Evolutionary conservation across 2,113 vertebrate genomes (phyloP), one percentile per base, ranked within the genome.

Genomic region (Ciconia boyciana): DNA sequence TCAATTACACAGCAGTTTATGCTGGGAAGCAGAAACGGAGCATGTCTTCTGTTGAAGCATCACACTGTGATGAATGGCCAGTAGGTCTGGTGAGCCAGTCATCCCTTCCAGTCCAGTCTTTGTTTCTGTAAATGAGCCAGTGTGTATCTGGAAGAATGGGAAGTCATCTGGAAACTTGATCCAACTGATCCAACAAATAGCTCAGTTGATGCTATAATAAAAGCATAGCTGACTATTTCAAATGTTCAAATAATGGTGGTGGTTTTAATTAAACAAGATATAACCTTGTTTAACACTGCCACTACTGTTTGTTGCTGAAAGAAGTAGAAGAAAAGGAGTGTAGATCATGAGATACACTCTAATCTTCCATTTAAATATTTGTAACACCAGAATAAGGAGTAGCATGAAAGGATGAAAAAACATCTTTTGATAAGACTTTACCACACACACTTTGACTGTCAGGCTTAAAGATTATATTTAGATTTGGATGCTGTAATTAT

Each of bases 51-150:
- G n/a, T 29, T 62, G 83, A 68, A 93, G 92, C 83, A 89, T 71
- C 95, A 84, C 0, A 9, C 90, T 90, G 77, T 87, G 90, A 83
- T 94, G 88, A 95, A 77, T 39, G 69, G 83, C 81, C 74, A 57
- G 68, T n/a, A 61, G 83, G 83, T 87, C 94, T 94, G 83, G 83
- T 84, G 80, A 96, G 77, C 65, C 80, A 75, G 72, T 80, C 31
- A 22, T 48, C 83, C 29, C 2, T 78, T 78, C 90, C 74, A 55
- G 71, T 26, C 48, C 0, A 0, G 72, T 51, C 77, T 96, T 90
- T 94, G 77, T 90, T 90, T 74, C 92, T 89, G 81, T 91, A 87
- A 96, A 96, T 84, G 76, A 94, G 80, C 76, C 89, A 87, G 83
- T 89, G 52, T 93, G 0, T 90, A 90, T 95, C 69, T 89, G 83